Evolutionary conservation across 2,113 vertebrate genomes (phyloP).

Genomic region (Sapayoa aenigma): DNA sequence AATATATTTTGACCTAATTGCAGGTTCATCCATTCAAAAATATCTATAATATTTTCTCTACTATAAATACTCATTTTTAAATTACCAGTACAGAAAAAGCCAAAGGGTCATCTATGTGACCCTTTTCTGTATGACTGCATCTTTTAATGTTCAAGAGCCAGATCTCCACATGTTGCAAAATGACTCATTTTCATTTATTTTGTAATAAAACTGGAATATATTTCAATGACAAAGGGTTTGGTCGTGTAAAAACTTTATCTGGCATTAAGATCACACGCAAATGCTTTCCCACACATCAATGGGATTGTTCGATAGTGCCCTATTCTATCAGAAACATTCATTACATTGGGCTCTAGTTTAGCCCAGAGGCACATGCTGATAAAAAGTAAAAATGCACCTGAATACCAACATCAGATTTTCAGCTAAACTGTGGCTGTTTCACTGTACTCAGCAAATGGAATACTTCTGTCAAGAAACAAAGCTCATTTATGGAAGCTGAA

Average conservation of each 20-base stretch:
- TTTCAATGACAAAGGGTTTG: neutral
- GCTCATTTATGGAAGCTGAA: neutral
- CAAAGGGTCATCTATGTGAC: neutral
- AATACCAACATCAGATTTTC: neutral
- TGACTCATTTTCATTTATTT: neutral
- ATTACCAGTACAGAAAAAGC: neutral
- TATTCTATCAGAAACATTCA: neutral
- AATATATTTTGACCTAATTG: neutral
- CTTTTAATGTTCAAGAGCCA: rapidly evolving
- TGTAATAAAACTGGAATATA: neutral
- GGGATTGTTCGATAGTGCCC: neutral
- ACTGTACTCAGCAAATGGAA: neutral
- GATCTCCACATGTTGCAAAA: neutral
- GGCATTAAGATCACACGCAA: neutral
- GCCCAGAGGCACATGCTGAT: neutral
- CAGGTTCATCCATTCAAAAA: neutral
- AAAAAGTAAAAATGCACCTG: neutral
- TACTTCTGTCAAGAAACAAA: neutral
- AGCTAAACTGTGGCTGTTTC: neutral
- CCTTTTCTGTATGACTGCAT: neutral
- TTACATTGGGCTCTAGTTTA: neutral
- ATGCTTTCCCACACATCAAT: neutral
- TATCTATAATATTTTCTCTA: neutral
- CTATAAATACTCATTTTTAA: neutral
- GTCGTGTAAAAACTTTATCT: conserved; percentile 25